phyloP scores from a whole-genome alignment of 2,888 invertebrate genomes.

The Drosophila bunnanda region DNA sequence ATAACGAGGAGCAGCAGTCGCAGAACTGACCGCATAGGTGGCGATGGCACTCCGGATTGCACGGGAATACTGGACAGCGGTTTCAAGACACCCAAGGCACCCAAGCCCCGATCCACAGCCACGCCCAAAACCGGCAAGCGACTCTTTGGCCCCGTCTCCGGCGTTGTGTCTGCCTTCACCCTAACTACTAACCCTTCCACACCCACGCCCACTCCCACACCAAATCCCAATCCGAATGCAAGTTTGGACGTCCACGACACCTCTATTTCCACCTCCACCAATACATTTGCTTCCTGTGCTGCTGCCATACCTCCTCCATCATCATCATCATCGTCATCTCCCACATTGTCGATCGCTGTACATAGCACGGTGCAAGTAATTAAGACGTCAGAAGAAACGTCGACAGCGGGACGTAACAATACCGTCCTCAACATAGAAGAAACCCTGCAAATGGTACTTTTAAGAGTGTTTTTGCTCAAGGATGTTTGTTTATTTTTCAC shows the following conservation, averaged over 20 bases:
- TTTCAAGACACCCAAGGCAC: constrained; percentile 84
- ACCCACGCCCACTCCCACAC: constrained; percentile 21
- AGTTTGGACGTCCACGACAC: constrained; percentile 38
- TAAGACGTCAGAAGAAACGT: constrained; percentile 33
- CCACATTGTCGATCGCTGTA: constrained; percentile 39
- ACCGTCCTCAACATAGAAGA: constrained; percentile 47
- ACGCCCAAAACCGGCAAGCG: constrained; percentile 67
- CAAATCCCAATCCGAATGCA: constrained; percentile 19
- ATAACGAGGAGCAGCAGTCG: constrained; percentile 80
- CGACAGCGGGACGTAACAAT: constrained; percentile 25
- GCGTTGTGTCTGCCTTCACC: constrained; percentile 31
- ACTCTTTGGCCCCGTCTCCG: constrained; percentile 60
- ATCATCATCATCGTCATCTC: constrained; percentile 39
- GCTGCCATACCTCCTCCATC: constrained; percentile 38
- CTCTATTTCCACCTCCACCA: constrained; percentile 7
- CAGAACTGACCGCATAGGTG: constrained; percentile 32
- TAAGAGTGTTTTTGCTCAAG: constrained; percentile 24
- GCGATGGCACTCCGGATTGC: constrained; percentile 46
- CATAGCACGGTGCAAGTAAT: constrained; percentile 42
- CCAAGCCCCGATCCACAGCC: constrained; percentile 63
- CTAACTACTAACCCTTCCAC: constrained; percentile 27
- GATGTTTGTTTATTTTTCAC: constrained; percentile 19
- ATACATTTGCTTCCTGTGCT: constrained; percentile 62
- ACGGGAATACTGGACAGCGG: constrained; percentile 63
- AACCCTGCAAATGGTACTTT: constrained; percentile 63